phyloP scores from a whole-genome alignment of 2,113 vertebrate species.

The Aepyceros melampus region DNA sequence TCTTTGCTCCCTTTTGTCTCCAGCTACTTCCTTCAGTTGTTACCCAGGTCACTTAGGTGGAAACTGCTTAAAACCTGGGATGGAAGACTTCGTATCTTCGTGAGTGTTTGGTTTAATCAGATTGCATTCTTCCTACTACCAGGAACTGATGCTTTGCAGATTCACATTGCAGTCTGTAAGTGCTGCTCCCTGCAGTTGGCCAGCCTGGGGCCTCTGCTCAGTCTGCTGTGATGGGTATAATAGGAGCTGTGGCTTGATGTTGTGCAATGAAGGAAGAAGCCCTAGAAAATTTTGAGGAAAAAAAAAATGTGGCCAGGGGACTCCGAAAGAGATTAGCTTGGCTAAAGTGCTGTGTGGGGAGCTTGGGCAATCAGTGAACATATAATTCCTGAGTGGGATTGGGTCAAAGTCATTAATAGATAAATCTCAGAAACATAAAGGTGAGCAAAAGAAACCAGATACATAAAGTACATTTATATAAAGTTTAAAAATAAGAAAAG shows the following conservation, averaged over 20 bases:
- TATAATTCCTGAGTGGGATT: neutral
- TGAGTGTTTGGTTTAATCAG: slow-evolving; percentile 14
- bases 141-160: neutral
- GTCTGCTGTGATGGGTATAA: neutral
- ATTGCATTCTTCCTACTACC: neutral
- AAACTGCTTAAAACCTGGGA: neutral
- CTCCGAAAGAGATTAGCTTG: neutral
- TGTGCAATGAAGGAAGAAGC: neutral
- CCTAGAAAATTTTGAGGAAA: neutral
- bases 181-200: neutral
- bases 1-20: neutral
- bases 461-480: neutral
- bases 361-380: neutral
- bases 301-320: neutral
- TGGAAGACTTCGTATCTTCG: neutral
- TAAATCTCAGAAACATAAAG: neutral
- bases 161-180: neutral
- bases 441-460: neutral
- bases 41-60: neutral
- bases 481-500: neutral
- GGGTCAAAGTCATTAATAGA: neutral
- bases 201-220: neutral
- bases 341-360: neutral
- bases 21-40: neutral
- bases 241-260: neutral